A percentile compares a stretch with the other conserved stretches of the same genome.
Conservation (phyloP, 2,797 vertebrate genomes). For the Emys orbicularis region DNA sequence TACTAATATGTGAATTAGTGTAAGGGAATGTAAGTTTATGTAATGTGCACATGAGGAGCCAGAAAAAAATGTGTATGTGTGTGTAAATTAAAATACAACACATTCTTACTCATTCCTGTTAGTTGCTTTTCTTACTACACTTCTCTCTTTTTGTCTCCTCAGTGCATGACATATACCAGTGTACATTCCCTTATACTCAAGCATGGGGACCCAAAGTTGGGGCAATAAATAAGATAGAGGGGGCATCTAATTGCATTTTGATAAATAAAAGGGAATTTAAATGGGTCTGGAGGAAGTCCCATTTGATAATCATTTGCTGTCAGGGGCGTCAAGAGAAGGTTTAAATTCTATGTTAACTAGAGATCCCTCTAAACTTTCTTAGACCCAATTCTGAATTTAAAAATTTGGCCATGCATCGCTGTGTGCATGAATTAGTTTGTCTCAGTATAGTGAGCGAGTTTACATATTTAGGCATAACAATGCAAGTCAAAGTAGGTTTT, state of each 20-base stretch:
- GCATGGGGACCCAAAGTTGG: background rate
- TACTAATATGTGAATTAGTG: background rate
- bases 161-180: background rate
- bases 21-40: background rate
- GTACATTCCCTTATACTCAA: background rate
- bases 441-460: background rate
- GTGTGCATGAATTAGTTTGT: background rate
- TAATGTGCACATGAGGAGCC: background rate
- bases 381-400: background rate
- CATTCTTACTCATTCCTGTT: background rate
- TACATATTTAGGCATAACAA: background rate
- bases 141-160: background rate
- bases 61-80: background rate
- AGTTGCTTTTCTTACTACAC: background rate
- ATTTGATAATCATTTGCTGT: background rate
- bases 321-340: background rate
- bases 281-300: background rate
- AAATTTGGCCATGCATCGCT: background rate
- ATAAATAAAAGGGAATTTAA: background rate
- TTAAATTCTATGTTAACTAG: background rate
- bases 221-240: background rate
- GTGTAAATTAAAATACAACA: background rate
- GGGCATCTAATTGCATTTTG: background rate
- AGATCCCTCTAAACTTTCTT: background rate
- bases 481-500: too few relatives aligned